A percentile compares a stretch with the other conserved stretches of the same genome.
These are phyloP conservation scores for Dasypolia templi DNA, from an alignment of 2,888 invertebrate species.

Conservation along the genomic window DNA sequence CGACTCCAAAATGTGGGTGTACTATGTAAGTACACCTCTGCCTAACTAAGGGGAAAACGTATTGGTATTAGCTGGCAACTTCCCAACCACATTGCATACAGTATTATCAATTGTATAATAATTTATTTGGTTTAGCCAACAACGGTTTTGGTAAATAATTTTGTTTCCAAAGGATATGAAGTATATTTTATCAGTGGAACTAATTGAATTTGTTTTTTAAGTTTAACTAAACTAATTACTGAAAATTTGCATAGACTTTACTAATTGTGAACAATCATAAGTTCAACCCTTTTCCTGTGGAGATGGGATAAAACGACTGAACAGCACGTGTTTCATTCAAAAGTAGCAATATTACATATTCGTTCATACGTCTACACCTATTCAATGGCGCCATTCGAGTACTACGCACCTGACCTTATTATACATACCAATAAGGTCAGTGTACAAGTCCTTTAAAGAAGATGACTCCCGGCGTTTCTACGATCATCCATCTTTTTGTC, in stretches of 20 bases:
- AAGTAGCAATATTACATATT: not conserved
- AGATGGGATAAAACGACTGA: not conserved
- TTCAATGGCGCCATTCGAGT: not conserved
- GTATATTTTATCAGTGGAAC: not conserved
- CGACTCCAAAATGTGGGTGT: too few species aligned
- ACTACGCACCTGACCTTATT: not conserved
- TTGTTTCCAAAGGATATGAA: not conserved
- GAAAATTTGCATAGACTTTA: not conserved
- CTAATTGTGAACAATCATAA: not conserved
- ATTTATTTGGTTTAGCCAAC: not conserved
- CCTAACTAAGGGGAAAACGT: too few species aligned
- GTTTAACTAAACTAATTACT: not conserved
- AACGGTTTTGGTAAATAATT: not conserved
- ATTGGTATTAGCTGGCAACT: conserved; percentile 27
- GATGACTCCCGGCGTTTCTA: not conserved
- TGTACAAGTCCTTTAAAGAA: not conserved
- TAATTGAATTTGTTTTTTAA: not conserved
- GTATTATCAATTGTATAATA: conserved; percentile 1
- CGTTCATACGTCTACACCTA: not conserved
- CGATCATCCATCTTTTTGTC: not conserved
- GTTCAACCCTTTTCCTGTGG: not conserved
- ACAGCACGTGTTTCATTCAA: not conserved
- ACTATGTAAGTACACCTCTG: too few species aligned
- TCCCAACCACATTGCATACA: conserved; percentile 13
- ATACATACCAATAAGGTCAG: conserved; percentile 2